Percentiles rank a stretch among this genome's conserved stretches.
Conservation (phyloP, 2,797 vertebrate genomes). For the Pangasius djambal region DNA sequence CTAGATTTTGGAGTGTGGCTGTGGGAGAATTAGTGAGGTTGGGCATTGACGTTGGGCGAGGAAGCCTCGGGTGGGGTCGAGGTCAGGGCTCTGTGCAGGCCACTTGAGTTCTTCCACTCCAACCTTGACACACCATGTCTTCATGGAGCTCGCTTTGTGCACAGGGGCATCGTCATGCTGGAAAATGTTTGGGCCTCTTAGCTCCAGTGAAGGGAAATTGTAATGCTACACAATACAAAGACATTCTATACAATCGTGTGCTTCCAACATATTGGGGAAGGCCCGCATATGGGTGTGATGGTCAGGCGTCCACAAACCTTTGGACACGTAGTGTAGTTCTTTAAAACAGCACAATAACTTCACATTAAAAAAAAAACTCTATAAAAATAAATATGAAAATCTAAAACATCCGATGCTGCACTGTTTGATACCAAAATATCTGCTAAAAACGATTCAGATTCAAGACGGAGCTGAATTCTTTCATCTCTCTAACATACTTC, state of each 20-base stretch:
- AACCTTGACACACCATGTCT: background rate
- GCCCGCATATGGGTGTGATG: background rate
- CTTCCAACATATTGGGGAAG: background rate
- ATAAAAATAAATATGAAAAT: too few species aligned
- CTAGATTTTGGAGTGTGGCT: background rate
- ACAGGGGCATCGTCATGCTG: background rate
- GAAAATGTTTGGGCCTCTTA: background rate
- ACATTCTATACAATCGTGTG: background rate
- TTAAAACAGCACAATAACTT: background rate
- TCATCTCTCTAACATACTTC: background rate
- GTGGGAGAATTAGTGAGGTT: background rate
- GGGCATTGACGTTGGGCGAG: background rate
- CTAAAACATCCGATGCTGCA: background rate
- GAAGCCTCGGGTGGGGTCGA: too few species aligned
- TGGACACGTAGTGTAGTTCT: too few species aligned
- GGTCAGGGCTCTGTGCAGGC: background rate
- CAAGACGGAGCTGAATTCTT: background rate
- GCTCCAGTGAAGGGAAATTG: background rate
- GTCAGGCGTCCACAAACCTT: background rate
- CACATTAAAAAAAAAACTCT: background rate
- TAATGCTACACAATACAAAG: background rate
- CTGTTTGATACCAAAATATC: background rate
- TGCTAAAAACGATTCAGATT: background rate
- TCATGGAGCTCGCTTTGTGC: background rate
- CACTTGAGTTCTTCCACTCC: background rate